Conservation (phyloP, 2,888 invertebrate species). For the Xylocampa areola region DNA sequence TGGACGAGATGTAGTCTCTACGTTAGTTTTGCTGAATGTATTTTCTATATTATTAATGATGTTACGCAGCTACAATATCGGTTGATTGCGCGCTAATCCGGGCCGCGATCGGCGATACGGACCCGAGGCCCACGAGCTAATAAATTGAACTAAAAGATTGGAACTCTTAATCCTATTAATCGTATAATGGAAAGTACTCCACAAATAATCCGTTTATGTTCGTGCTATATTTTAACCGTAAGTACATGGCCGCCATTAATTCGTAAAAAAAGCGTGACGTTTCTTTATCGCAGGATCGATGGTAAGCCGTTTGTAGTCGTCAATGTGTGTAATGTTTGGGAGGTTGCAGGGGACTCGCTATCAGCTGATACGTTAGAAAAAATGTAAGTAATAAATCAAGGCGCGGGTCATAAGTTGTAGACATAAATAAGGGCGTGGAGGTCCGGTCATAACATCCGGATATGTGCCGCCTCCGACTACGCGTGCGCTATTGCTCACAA, state of each 20-base stretch:
- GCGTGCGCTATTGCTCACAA: not conserved
- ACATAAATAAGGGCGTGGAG: conserved; percentile 21
- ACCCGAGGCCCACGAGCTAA: conserved; percentile 4
- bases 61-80: conserved; percentile 1
- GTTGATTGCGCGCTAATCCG: conserved; percentile 13
- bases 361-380: conserved; percentile 21
- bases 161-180: conserved; percentile 23
- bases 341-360: conserved; percentile 4
- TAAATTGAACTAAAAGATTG: conserved; percentile 31
- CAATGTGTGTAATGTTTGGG: conserved; percentile 17
- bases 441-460: conserved; percentile 9
- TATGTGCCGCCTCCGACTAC: conserved; percentile 1
- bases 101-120: not conserved
- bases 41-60: conserved; percentile 8
- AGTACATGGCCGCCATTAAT: not conserved
- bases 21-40: conserved; percentile 6
- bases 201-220: conserved; percentile 3
- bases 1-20: conserved; percentile 11
- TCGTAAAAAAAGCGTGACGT: conserved; percentile 6
- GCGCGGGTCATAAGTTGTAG: conserved; percentile 16
- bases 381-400: conserved; percentile 31
- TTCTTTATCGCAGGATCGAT: conserved; percentile 14
- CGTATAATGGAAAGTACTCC: conserved; percentile 13
- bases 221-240: not conserved
- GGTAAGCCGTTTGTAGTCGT: conserved; percentile 15